Evolutionary conservation across 2,113 vertebrate species (phyloP).

Genomic region (Phodopus roborovskii): DNA sequence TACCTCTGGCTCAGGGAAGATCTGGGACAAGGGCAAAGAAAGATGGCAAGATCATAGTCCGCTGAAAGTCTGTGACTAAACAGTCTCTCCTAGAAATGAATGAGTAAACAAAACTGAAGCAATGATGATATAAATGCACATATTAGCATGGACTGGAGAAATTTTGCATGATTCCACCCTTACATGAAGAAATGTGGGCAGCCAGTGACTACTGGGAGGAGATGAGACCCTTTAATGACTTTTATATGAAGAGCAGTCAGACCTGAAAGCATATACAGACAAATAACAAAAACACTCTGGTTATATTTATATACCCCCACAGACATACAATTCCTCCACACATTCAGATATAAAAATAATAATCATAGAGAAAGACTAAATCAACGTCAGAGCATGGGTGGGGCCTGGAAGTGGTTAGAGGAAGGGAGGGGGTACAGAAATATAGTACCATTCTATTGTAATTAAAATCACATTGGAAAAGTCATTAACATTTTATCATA

Average conservation of each 20-base stretch:
- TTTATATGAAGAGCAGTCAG: background rate
- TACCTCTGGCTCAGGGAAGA: background rate
- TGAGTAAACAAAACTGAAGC: background rate
- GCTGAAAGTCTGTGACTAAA: background rate
- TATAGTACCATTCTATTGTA: background rate
- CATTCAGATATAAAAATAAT: background rate
- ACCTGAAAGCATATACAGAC: background rate
- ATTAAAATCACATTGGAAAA: background rate
- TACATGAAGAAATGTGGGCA: background rate
- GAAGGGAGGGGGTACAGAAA: background rate
- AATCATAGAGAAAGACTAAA: background rate
- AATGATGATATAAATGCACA: no score
- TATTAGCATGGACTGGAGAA: no score
- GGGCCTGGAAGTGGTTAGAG: background rate
- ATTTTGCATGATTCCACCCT: background rate
- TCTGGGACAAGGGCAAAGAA: background rate
- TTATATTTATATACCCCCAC: background rate
- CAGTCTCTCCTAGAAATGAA: background rate
- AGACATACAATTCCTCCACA: background rate
- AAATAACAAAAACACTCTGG: background rate
- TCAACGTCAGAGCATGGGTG: no score
- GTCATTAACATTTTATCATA: slow-evolving; percentile 59
- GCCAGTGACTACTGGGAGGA: background rate
- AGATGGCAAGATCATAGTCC: background rate
- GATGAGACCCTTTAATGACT: no score